Evolutionary conservation across 2,888 invertebrate genomes (phyloP).

Genomic region (Ophion costatus): DNA sequence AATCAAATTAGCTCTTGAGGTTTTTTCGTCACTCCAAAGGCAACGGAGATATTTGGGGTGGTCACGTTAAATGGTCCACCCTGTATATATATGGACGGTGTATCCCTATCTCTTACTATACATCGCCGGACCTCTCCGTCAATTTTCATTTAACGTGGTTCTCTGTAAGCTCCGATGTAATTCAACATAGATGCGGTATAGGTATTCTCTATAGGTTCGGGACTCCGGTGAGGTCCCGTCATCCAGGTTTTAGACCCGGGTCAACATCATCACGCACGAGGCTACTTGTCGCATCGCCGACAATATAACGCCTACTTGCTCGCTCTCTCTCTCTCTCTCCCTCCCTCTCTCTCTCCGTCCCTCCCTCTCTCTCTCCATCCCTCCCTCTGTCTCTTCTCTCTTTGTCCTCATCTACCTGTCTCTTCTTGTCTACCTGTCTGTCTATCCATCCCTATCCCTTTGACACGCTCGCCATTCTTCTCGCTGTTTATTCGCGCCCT

Average conservation of each 20-base stretch:
- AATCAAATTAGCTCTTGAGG: no score
- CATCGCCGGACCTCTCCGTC: constrained; percentile 68
- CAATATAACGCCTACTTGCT: constrained; percentile 49
- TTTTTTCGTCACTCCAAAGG: no score
- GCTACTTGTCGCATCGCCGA: constrained; percentile 59
- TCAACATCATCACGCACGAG: constrained; percentile 47
- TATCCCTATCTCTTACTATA: background rate
- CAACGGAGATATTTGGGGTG: no score
- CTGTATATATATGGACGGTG: no score
- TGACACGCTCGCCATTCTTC: no score
- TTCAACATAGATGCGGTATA: constrained; percentile 69
- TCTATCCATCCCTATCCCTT: no score
- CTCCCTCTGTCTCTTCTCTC: no score
- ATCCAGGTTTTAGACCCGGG: constrained; percentile 63
- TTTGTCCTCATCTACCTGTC: no score
- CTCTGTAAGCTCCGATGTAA: constrained; percentile 77
- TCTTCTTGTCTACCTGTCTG: no score
- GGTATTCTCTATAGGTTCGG: background rate
- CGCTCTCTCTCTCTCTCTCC: background rate
- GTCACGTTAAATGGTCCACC: no score
- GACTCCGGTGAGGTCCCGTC: constrained; percentile 44
- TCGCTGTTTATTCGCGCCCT: no score
- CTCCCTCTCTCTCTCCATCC: background rate
- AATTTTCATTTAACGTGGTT: constrained; percentile 79
- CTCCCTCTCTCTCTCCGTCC: background rate